Conservation (phyloP, 2,888 invertebrate genomes). For the Lissocephala sabroskyi region DNA sequence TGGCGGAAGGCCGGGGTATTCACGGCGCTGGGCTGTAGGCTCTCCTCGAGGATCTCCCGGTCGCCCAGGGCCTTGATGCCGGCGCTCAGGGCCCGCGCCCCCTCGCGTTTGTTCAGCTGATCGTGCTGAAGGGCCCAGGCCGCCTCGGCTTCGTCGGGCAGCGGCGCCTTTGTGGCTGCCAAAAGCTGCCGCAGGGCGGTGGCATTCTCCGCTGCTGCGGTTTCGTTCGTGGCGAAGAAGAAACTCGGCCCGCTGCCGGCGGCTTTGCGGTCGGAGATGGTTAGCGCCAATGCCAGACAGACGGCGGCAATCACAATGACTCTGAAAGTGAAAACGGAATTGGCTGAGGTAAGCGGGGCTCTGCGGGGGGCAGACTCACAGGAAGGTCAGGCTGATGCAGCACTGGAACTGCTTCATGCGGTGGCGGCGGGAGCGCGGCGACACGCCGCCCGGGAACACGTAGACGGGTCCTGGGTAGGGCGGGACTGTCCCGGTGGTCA, state of each 20-base stretch:
- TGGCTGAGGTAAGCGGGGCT: not conserved
- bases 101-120: slow-evolving; percentile 29
- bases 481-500: slow-evolving; percentile 65
- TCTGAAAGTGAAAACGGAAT: slow-evolving; percentile 42
- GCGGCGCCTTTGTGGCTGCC: slow-evolving; percentile 35
- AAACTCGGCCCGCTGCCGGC: slow-evolving; percentile 24
- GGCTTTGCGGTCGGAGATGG: slow-evolving; percentile 24
- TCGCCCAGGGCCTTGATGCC: slow-evolving; percentile 76
- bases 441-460: slow-evolving; percentile 74
- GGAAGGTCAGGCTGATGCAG: slow-evolving; percentile 78
- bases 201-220: slow-evolving; percentile 3
- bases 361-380: slow-evolving; percentile 76
- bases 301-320: slow-evolving; percentile 56
- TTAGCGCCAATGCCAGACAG: slow-evolving; percentile 44
- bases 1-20: slow-evolving; percentile 81
- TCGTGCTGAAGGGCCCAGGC: slow-evolving; percentile 47
- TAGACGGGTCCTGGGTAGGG: slow-evolving; percentile 71
- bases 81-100: slow-evolving; percentile 73
- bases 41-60: slow-evolving; percentile 75
- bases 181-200: slow-evolving; percentile 13
- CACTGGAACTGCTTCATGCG: slow-evolving; percentile 79
- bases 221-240: slow-evolving; percentile 37
- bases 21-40: slow-evolving; percentile 71
- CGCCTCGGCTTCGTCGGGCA: slow-evolving; percentile 53
- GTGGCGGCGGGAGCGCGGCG: slow-evolving; percentile 71